These are phyloP conservation scores for Caranx ignobilis DNA, from an alignment of 2,113 vertebrate genomes.

Conservation along the genomic window DNA sequence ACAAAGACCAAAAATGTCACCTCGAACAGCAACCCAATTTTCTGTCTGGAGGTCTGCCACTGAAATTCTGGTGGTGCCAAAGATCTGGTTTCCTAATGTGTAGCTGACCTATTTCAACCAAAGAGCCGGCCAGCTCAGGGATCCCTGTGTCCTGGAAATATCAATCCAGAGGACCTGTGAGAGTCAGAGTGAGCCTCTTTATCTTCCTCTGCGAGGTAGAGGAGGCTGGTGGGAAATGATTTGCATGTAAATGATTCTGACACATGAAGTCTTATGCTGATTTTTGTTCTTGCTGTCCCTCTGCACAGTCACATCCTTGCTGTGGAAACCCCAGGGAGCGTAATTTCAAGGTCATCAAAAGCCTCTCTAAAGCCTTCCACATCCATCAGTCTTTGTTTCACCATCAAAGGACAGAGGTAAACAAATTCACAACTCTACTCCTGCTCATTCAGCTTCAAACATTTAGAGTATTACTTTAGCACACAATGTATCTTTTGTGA, in stretches of 20 bases:
- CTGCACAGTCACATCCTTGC: constrained; percentile 29
- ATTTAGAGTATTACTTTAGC: not conserved
- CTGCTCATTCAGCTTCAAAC: constrained; percentile 20
- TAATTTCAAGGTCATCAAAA: constrained; percentile 73
- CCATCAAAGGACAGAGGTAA: constrained; percentile 6
- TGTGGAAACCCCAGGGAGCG: constrained; percentile 45
- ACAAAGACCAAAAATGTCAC: constrained; percentile 56
- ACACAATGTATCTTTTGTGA: not conserved
- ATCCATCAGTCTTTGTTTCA: constrained; percentile 37
- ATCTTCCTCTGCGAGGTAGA: constrained; percentile 2
- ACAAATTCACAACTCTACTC: not conserved
- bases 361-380: constrained; percentile 27
- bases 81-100: constrained; percentile 64
- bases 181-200: constrained; percentile 1
- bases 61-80: constrained; percentile 68
- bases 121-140: constrained; percentile 49
- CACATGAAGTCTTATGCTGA: constrained; percentile 31
- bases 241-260: constrained; percentile 48
- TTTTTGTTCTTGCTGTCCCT: too few relatives aligned
- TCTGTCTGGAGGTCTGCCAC: constrained; percentile 76
- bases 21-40: constrained; percentile 55
- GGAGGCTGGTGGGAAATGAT: constrained; percentile 14
- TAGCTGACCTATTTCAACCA: constrained; percentile 74
- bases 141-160: constrained; percentile 57
- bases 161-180: constrained; percentile 47